Conservation (phyloP, 2,797 vertebrate genomes). For the Aulostomus chinensis region DNA sequence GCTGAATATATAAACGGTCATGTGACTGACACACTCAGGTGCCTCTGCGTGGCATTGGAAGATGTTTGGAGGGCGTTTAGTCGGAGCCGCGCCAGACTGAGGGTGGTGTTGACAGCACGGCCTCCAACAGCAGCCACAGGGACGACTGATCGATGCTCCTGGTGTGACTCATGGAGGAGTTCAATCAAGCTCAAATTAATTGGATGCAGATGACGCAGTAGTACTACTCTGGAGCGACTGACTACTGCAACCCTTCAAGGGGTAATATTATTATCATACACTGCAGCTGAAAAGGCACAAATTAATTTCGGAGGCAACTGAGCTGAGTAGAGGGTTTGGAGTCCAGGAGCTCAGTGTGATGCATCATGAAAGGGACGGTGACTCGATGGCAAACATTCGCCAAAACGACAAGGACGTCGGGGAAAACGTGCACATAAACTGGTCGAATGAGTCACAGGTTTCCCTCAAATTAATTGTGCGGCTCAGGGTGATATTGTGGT, state of each 20-base stretch:
- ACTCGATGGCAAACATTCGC: too few relatives aligned
- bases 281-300: neutral
- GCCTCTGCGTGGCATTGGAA: too few relatives aligned
- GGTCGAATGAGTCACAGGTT: too few relatives aligned
- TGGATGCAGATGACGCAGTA: slow-evolving; percentile 1
- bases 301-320: neutral
- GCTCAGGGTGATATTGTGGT: too few relatives aligned
- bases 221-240: neutral
- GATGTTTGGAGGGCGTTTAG: neutral
- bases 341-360: neutral
- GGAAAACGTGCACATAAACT: too few relatives aligned
- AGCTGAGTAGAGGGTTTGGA: neutral
- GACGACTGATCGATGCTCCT: slow-evolving; percentile 10
- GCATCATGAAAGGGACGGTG: too few relatives aligned
- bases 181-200: slow-evolving; percentile 25
- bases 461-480: too few relatives aligned
- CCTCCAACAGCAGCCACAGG: neutral
- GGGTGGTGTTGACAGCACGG: slow-evolving; percentile 2
- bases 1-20: too few relatives aligned
- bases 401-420: too few relatives aligned
- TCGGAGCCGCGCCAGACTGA: neutral
- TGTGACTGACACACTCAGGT: too few relatives aligned
- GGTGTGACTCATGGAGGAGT: slow-evolving; percentile 4
- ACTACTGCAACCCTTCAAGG: neutral
- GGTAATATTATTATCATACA: neutral